Percentiles rank a stretch among this genome's conserved stretches.
phyloP scores from a whole-genome alignment of 2,797 vertebrate species.

The Sebastes cheni region DNA sequence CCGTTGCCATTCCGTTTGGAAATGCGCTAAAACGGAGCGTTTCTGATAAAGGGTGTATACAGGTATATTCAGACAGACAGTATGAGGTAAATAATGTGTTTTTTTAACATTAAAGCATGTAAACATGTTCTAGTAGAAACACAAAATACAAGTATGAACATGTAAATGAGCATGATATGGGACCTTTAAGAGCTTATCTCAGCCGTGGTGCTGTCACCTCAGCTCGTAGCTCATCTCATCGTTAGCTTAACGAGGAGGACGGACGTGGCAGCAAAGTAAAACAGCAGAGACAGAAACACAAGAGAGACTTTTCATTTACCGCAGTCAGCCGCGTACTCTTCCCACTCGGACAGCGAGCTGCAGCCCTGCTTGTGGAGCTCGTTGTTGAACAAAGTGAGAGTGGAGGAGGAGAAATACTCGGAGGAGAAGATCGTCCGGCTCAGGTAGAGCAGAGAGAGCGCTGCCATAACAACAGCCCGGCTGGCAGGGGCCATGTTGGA shows the following conservation, averaged over 20 bases:
- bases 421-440: slow-evolving; percentile 66
- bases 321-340: slow-evolving; percentile 85
- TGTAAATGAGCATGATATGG: no score
- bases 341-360: slow-evolving; percentile 83
- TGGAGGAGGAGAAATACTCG: slow-evolving; percentile 84
- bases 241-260: slow-evolving; percentile 35
- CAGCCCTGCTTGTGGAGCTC: slow-evolving; percentile 85
- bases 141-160: no score
- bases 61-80: no score
- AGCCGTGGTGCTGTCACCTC: slow-evolving; percentile 25
- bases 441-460: slow-evolving; percentile 72
- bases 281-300: background rate
- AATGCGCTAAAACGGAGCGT: no score
- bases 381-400: slow-evolving; percentile 81
- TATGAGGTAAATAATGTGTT: no score
- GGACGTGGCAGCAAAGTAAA: slow-evolving; percentile 80
- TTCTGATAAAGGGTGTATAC: no score
- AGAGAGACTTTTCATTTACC: slow-evolving; percentile 75
- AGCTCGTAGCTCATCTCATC: slow-evolving; percentile 17
- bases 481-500: slow-evolving; percentile 84
- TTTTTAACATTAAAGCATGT: no score
- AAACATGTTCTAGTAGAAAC: no score
- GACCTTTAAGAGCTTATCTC: background rate
- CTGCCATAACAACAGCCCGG: slow-evolving; percentile 74
- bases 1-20: no score